Conservation (phyloP, 2,113 vertebrate genomes). For the Numenius arquata region DNA sequence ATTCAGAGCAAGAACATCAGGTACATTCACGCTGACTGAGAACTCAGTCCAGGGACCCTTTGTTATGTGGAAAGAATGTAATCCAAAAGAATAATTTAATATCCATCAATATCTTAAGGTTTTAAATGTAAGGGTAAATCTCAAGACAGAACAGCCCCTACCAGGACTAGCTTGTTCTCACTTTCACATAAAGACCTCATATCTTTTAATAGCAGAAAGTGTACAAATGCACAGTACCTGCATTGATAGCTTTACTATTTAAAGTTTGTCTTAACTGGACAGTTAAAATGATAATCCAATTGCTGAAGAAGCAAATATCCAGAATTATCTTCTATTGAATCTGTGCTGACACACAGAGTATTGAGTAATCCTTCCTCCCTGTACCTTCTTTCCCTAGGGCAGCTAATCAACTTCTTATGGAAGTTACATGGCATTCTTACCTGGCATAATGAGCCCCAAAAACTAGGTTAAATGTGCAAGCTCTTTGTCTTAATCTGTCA, state of each 20-base stretch:
- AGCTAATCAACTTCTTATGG: background rate
- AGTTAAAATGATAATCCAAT: background rate
- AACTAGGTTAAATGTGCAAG: background rate
- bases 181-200: background rate
- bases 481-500: background rate
- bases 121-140: background rate
- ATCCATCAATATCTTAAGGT: background rate
- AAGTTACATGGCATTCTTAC: background rate
- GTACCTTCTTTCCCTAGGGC: background rate
- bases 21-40: background rate
- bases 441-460: background rate
- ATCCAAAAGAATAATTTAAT: background rate
- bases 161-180: background rate
- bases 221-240: background rate
- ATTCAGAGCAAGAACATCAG: background rate
- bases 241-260: background rate
- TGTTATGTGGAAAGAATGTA: background rate
- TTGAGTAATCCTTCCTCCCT: background rate
- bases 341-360: background rate
- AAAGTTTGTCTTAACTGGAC: background rate
- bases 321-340: background rate
- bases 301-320: background rate
- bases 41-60: background rate
- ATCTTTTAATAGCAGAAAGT: background rate
- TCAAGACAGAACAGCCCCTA: background rate